Conservation (phyloP, 2,113 vertebrate genomes). For the Rhizomys pruinosus region DNA sequence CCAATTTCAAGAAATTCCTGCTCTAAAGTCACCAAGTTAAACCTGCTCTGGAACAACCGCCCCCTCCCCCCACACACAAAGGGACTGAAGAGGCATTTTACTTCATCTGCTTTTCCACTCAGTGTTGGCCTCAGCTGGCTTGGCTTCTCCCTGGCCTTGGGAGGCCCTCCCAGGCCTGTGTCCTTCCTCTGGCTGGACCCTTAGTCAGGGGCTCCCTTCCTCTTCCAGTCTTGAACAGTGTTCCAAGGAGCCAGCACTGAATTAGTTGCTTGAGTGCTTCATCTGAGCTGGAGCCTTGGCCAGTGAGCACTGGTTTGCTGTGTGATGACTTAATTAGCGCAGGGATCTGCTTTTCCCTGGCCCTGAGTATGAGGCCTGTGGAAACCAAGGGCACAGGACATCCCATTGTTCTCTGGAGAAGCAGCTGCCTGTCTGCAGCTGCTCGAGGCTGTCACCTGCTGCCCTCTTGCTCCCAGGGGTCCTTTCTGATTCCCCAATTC, state of each 20-base stretch:
- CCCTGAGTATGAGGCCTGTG: slow-evolving; percentile 29
- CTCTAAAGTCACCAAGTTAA: neutral
- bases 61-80: too few relatives aligned
- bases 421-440: slow-evolving; percentile 46
- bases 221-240: slow-evolving; percentile 12
- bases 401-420: slow-evolving; percentile 51
- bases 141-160: neutral
- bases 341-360: slow-evolving; percentile 18
- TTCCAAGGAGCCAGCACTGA: neutral
- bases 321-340: slow-evolving; percentile 18
- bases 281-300: slow-evolving; percentile 20
- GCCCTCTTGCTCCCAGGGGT: accelerated
- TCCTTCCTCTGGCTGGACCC: slow-evolving; percentile 48
- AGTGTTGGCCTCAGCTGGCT: slow-evolving; percentile 22
- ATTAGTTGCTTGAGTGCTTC: neutral
- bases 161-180: slow-evolving; percentile 47
- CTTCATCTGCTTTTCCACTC: slow-evolving; percentile 51
- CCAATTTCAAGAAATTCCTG: neutral
- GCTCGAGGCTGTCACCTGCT: slow-evolving; percentile 33
- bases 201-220: slow-evolving; percentile 49
- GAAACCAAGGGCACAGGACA: slow-evolving; percentile 56
- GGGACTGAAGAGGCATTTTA: neutral
- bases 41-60: slow-evolving; percentile 4
- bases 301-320: neutral
- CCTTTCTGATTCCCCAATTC: neutral